phyloP scores from a whole-genome alignment of 2,888 invertebrate genomes.

The Eupeodes latifasciatus region DNA sequence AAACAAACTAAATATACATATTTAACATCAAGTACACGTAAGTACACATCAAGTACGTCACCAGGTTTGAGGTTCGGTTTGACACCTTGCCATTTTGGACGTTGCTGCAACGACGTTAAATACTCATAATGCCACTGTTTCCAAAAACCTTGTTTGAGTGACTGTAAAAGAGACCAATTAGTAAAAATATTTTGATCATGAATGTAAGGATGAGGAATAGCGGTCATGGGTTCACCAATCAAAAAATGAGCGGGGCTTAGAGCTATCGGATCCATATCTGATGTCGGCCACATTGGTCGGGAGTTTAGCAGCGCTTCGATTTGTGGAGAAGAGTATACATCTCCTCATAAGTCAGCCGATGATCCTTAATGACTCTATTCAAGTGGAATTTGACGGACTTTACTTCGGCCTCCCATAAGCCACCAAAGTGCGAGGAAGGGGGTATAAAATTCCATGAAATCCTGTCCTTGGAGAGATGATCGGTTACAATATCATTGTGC shows the following conservation, averaged over 20 bases:
- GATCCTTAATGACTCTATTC: constrained; percentile 2
- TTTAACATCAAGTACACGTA: too few relatives aligned
- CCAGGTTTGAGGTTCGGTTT: background rate
- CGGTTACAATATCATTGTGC: background rate
- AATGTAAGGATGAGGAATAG: background rate
- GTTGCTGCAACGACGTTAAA: too few relatives aligned
- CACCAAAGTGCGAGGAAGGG: constrained; percentile 16
- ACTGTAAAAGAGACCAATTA: constrained; percentile 32
- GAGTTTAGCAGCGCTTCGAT: constrained; percentile 22
- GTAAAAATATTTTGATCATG: background rate
- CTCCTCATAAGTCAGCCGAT: constrained; percentile 17
- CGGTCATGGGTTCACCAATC: constrained; percentile 10
- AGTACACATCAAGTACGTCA: too few relatives aligned
- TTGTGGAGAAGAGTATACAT: constrained; percentile 9
- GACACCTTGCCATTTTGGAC: too few relatives aligned
- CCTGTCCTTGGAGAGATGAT: constrained; percentile 5
- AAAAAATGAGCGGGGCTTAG: constrained; percentile 26
- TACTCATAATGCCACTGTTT: too few relatives aligned
- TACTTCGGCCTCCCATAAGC: background rate
- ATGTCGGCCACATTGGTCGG: constrained; percentile 38
- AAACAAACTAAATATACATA: too few relatives aligned
- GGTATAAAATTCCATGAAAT: constrained; percentile 26
- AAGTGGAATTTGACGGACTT: background rate
- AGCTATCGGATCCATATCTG: constrained; percentile 28
- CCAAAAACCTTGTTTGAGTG: background rate